Evolutionary conservation across 2,797 vertebrate species (phyloP).

Genomic region (Sebastiscus albofasciatus): DNA sequence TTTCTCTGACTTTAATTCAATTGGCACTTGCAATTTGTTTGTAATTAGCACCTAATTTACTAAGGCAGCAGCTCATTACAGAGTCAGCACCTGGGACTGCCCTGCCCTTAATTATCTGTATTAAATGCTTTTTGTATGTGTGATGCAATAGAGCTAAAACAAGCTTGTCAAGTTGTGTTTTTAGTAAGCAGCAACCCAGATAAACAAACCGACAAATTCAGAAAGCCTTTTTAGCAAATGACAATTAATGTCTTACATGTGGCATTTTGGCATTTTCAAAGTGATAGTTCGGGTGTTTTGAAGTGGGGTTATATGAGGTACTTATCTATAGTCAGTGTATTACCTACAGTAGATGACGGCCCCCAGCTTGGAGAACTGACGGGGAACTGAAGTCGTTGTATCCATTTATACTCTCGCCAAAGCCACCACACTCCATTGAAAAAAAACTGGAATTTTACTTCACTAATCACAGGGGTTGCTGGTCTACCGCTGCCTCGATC

Average conservation of each 20-base stretch:
- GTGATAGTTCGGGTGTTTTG: no score
- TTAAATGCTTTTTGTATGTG: not conserved
- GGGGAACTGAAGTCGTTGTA: no score
- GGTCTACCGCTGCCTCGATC: no score
- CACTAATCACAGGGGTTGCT: no score
- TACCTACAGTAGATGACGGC: no score
- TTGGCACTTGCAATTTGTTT: not conserved
- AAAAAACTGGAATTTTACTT: no score
- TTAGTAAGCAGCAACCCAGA: not conserved
- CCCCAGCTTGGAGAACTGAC: no score
- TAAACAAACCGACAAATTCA: not conserved
- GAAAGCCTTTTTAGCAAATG: not conserved
- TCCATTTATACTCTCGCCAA: no score
- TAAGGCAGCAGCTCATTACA: conserved; percentile 6
- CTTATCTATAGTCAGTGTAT: no score
- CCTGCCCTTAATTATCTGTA: not conserved
- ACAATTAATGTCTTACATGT: not conserved
- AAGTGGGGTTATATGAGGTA: no score
- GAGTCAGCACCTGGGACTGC: conserved; percentile 1
- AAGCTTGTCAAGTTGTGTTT: not conserved
- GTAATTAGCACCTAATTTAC: conserved; percentile 16
- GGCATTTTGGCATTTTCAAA: not conserved
- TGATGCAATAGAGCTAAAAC: not conserved
- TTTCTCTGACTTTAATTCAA: not conserved
- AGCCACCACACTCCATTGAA: no score